Evolutionary conservation across 2,888 invertebrate species (phyloP).

Genomic region (Mythimna lalbum): DNA sequence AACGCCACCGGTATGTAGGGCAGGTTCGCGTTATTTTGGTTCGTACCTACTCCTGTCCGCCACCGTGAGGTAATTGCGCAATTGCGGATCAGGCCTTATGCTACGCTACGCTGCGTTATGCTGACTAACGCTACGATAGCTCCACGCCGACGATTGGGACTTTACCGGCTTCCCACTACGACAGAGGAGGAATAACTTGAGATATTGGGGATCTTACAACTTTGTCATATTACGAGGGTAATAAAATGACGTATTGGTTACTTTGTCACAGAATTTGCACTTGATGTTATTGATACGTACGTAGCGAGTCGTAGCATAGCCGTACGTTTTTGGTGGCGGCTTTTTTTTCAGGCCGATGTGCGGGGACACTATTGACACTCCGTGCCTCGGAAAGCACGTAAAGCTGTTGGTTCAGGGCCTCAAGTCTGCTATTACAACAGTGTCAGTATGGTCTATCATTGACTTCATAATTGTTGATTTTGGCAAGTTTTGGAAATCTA

Average conservation of each 20-base stretch:
- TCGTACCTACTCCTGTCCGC: constrained; percentile 56
- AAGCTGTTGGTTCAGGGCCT: too few relatives aligned
- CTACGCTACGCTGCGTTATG: constrained; percentile 52
- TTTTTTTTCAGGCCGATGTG: too few relatives aligned
- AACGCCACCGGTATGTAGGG: constrained; percentile 62
- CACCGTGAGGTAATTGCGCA: constrained; percentile 67
- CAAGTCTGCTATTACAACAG: too few relatives aligned
- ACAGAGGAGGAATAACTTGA: constrained; percentile 20
- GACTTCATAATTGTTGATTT: too few relatives aligned
- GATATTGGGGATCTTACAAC: constrained; percentile 32
- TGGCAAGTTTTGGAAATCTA: too few relatives aligned
- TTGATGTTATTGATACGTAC: too few relatives aligned
- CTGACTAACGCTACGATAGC: constrained; percentile 38
- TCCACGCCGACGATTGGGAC: constrained; percentile 43
- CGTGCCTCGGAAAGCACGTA: too few relatives aligned
- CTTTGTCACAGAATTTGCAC: not conserved
- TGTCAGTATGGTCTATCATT: too few relatives aligned
- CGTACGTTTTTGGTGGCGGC: too few relatives aligned
- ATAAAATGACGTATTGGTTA: not conserved
- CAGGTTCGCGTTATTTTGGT: constrained; percentile 69
- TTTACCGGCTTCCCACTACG: constrained; percentile 32
- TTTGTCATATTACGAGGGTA: not conserved
- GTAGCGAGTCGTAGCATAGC: too few relatives aligned
- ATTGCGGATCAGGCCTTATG: constrained; percentile 56
- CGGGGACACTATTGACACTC: too few relatives aligned